Conservation (phyloP, 2,113 vertebrate genomes). For the Spilogale gracilis region DNA sequence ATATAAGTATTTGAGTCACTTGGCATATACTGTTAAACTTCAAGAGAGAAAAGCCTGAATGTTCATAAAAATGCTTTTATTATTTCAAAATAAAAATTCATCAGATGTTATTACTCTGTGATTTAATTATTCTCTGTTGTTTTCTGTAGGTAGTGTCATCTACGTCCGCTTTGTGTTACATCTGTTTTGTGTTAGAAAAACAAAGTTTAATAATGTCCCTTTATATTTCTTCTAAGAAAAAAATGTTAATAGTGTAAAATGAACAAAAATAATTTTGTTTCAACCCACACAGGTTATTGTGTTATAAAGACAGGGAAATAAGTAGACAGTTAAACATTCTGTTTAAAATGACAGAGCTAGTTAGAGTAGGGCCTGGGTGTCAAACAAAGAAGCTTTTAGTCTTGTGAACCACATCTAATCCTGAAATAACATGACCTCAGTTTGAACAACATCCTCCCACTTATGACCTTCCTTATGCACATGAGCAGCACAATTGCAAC, state of each 20-base stretch:
- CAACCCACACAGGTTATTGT: constrained; percentile 62
- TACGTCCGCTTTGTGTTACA: constrained; percentile 57
- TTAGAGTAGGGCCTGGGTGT: constrained; percentile 1
- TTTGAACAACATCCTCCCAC: constrained; percentile 63
- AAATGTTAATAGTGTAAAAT: constrained; percentile 65
- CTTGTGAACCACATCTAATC: constrained; percentile 84
- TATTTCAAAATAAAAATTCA: constrained; percentile 28
- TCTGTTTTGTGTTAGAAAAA: constrained; percentile 50
- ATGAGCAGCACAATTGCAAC: not conserved
- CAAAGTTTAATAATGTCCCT: constrained; percentile 66
- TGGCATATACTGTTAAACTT: not conserved
- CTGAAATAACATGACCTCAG: constrained; percentile 69
- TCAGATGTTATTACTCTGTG: not conserved
- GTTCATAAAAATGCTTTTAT: constrained; percentile 1
- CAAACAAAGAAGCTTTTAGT: constrained; percentile 85
- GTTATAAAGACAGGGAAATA: constrained; percentile 68
- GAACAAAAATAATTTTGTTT: constrained; percentile 71
- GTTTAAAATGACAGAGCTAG: constrained; percentile 55
- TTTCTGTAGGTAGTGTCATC: constrained; percentile 45
- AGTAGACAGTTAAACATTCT: constrained; percentile 73
- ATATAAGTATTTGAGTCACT: not conserved
- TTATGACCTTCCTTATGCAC: constrained; percentile 18
- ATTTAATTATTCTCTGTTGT: constrained; percentile 73
- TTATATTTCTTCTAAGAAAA: constrained; percentile 76
- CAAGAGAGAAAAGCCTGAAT: not conserved